phyloP scores from a whole-genome alignment of 2,113 vertebrate genomes.

The Neotragus pygmaeus region DNA sequence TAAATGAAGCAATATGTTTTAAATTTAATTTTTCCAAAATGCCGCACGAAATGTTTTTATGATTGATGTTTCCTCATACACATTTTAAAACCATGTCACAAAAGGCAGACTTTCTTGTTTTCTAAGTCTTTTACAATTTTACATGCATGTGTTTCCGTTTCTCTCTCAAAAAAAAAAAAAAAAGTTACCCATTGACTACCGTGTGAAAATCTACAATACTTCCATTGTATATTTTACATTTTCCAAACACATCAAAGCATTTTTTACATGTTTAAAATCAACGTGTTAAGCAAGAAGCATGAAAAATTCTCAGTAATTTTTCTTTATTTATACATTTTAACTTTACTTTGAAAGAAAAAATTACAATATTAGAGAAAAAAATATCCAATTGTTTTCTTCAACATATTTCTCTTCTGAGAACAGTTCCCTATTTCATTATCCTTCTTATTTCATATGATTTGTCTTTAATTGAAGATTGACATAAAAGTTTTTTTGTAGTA shows the following conservation, averaged over 20 bases:
- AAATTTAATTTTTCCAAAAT: conserved; percentile 43
- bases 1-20: conserved; percentile 65
- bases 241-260: neutral
- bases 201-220: neutral
- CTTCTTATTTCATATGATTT: neutral
- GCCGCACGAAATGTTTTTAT: neutral
- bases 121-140: neutral
- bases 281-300: neutral
- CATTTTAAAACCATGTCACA: neutral
- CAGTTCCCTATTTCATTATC: neutral
- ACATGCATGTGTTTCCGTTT: neutral
- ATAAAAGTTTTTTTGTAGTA: neutral
- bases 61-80: neutral
- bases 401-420: neutral
- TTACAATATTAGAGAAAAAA: neutral
- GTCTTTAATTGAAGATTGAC: neutral
- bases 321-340: neutral
- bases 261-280: neutral
- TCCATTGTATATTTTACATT: neutral
- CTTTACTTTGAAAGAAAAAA: neutral
- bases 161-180: neutral
- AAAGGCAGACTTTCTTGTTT: neutral
- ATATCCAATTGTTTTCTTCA: neutral
- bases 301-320: neutral
- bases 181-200: neutral